These are phyloP conservation scores for Zygaena filipendulae DNA, from an alignment of 2,888 invertebrate species.

Conservation along the genomic window DNA sequence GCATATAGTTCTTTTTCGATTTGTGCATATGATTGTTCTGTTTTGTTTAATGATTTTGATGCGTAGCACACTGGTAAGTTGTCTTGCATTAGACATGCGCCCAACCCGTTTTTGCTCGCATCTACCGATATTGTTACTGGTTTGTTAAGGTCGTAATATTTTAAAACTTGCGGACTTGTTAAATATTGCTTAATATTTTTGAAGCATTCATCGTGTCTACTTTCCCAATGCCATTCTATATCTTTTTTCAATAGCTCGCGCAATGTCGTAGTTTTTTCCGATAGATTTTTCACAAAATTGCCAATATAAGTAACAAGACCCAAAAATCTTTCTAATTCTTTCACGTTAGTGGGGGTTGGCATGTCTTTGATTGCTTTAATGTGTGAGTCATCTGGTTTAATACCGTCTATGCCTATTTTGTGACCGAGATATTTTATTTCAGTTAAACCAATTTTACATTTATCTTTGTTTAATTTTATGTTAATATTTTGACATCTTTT, in stretches of 20 bases:
- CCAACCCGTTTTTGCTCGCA: constrained; percentile 5
- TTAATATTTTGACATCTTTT: constrained; percentile 7
- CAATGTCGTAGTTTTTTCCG: constrained; percentile 3
- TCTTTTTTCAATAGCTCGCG: constrained; percentile 3
- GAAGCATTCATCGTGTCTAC: constrained; percentile 2
- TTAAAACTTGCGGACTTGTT: constrained; percentile 2
- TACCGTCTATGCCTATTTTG: constrained; percentile 3
- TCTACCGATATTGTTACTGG: constrained; percentile 5
- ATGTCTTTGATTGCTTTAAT: constrained; percentile 3
- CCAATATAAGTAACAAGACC: constrained; percentile 6
- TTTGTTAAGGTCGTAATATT: constrained; percentile 3
- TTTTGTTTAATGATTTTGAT: constrained; percentile 11
- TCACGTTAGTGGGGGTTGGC: constrained; percentile 3
- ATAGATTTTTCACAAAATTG: constrained; percentile 2
- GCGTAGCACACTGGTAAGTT: constrained; percentile 12
- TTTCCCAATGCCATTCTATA: constrained; percentile 6
- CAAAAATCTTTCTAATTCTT: constrained; percentile 7
- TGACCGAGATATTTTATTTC: constrained; percentile 8
- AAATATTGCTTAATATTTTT: constrained; percentile 2
- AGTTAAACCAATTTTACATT: constrained; percentile 8
- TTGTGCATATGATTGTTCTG: constrained; percentile 14
- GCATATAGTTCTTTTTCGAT: constrained; percentile 17
- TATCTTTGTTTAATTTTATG: constrained; percentile 9
- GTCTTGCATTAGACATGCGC: constrained; percentile 6
- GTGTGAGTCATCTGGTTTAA: constrained; percentile 1